Evolutionary conservation across 2,888 invertebrate species (phyloP), one percentile per base, ranked within the genome.

Genomic region (Caenorhabditis sulstoni): DNA sequence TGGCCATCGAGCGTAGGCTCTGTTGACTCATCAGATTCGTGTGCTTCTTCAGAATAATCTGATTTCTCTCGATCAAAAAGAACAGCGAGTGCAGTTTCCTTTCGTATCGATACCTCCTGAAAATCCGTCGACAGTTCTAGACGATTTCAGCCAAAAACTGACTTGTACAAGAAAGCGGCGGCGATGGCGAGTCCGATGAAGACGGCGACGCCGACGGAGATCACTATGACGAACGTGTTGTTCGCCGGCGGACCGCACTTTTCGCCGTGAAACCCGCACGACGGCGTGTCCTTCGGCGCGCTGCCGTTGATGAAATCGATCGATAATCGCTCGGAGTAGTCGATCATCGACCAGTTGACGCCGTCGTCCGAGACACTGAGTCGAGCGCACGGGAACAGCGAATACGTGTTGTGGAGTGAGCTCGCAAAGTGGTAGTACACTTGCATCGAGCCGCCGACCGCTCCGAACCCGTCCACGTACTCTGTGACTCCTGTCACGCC

Each of bases 1-100:
- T 84, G 12, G 78, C 75, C 75, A 82, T 65, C 52, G 80, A 79
- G 45, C 74, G 53, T 50, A 83, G 20, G 68, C 81, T 83, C 7
- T 49, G 58, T 8, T 44, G 39, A 11, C 78, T 78, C 66, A 84
- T 76, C 39, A 84, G 29, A 35, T 84, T 84, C n/a, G 81, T 74
- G 35, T 84, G 84, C 58, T 79, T 79, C 39, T 83, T 83, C 14
- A 84, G 59, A 3, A 66, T 80, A n/a, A 84, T 83, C 16, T 75
- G 62, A 29, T 74, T 81, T 29, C 81, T 57, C 14, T 83, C 79
- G 39, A 84, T 84, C 39, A 84, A 53, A 35, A 84, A 84, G 9
- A 68, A 66, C 29, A 81, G 47, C 0, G 81, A 80, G 37, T 84
- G 80, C 11, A 84, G 77, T n/a, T 67, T 58, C 16, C 74, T 41